phyloP scores from a whole-genome alignment of 2,797 vertebrate species.

The Mormyrops boulengeri region DNA sequence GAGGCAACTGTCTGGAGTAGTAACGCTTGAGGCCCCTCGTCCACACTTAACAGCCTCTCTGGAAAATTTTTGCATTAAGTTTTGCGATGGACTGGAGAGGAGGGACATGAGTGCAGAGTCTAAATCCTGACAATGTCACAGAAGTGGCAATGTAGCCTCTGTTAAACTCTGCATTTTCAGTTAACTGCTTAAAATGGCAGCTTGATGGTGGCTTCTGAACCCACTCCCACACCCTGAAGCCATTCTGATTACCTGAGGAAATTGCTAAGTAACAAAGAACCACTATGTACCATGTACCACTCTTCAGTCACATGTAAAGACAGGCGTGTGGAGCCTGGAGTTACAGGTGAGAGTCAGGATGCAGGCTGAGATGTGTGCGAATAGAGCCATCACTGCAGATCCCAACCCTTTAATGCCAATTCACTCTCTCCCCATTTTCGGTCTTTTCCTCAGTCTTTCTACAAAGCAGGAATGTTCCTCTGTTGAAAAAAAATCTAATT shows the following conservation, averaged over 20 bases:
- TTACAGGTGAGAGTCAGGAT: background rate
- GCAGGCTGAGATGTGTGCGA: background rate
- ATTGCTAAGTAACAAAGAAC: background rate
- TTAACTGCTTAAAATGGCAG: background rate
- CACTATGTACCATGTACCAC: background rate
- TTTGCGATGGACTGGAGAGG: background rate
- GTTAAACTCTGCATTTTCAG: background rate
- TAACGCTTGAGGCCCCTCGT: background rate
- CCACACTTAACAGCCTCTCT: background rate
- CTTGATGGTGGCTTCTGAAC: background rate
- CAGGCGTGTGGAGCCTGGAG: background rate
- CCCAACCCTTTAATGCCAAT: background rate
- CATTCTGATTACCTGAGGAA: background rate
- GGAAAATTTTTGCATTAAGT: background rate
- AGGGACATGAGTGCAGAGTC: background rate
- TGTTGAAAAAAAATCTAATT: background rate
- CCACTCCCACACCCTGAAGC: background rate
- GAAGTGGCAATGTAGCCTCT: background rate
- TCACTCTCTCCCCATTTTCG: background rate
- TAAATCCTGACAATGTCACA: background rate
- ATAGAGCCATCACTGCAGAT: background rate
- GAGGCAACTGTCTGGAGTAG: background rate
- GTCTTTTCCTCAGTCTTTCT: background rate
- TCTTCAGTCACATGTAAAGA: background rate
- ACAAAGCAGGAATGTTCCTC: conserved; percentile 20